Base-by-base conservation (phyloP, 2,888 invertebrate species). In the Aleiodes alternator region DNA sequence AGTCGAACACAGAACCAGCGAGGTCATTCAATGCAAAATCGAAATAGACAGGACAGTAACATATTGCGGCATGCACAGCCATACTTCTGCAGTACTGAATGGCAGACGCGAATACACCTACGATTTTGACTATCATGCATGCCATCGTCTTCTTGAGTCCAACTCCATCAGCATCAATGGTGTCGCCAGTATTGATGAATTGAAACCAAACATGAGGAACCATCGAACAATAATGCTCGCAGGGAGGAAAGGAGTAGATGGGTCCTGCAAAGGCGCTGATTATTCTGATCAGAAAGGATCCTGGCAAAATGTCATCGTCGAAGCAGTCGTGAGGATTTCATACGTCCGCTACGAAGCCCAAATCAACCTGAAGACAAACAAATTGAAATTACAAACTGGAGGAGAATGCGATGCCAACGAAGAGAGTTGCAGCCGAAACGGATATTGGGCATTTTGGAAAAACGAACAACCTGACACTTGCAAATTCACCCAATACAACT, bases 251-350 rank as follows among this genome's bases (percentile, higher is more conserved):
- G 12, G 53, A 4, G 5, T 8, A 12, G 16, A 56, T 16, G 56
- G 70, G 11, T 31, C 12, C n/a, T 70, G 70, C 14, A 11, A 50
- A 53, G 51, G n/a, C 5, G 34, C 34, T 34, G 34, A 34, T n/a
- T 61, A 61, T 4, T 38, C 34, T 14, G 38, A 61, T 4, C 68
- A 34, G 1, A 48, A 43, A 23, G 70, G 70, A 8, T 11, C 70
- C 4, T 70, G 70, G 70, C 29, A 53, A 4, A 11, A 70, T 12
- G 70, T 70, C 6, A 34, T 55, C 7, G 56, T 70, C 0, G 31
- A 53, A 11, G 70, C 34, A 31, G n/a, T 55, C 0, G n/a, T 70
- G 3, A 51, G 55, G 4, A 70, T 70, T 1, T 31, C 51, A 4
- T 56, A 53, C 9, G 5, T 16, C 7, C 12, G 14, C 3, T 70